These are phyloP conservation scores for Chrysolina americana DNA, from an alignment of 2,888 invertebrate genomes.

Conservation along the genomic window DNA sequence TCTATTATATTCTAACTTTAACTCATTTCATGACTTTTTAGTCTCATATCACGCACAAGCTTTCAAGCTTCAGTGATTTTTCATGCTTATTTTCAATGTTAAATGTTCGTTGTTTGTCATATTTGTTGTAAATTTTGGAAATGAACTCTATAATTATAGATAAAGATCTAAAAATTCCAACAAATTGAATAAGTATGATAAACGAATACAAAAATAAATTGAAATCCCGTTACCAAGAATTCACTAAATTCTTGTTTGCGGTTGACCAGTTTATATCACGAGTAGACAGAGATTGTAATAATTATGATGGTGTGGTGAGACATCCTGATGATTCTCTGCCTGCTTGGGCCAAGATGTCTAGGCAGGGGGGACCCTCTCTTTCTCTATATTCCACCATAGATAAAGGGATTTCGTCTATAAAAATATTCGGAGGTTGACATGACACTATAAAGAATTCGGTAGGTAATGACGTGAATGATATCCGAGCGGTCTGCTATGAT, in stretches of 20 bases:
- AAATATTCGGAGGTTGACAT: slow-evolving; percentile 42
- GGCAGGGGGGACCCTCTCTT: slow-evolving; percentile 32
- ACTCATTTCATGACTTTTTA: too few relatives aligned
- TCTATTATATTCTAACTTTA: too few relatives aligned
- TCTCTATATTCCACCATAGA: slow-evolving; percentile 39
- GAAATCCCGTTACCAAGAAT: not conserved
- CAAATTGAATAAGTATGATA: too few relatives aligned
- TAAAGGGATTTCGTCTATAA: slow-evolving; percentile 48
- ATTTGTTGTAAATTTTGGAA: too few relatives aligned
- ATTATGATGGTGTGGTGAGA: slow-evolving; percentile 45
- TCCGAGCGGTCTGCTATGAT: slow-evolving; percentile 22
- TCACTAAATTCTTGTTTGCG: not conserved
- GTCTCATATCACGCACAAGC: too few relatives aligned
- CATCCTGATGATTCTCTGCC: slow-evolving; percentile 38
- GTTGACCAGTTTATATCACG: slow-evolving; percentile 32
- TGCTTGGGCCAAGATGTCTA: slow-evolving; percentile 30
- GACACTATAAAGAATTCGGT: slow-evolving; percentile 39
- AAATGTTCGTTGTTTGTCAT: too few relatives aligned
- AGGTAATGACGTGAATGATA: slow-evolving; percentile 32
- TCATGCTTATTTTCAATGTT: too few relatives aligned
- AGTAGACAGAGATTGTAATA: slow-evolving; percentile 38
- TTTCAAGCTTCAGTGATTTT: too few relatives aligned
- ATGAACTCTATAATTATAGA: too few relatives aligned
- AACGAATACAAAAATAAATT: too few relatives aligned
- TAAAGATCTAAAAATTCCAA: too few relatives aligned